Evolutionary conservation across 1,140 invertebrate species (phyloP), one percentile per base, ranked within the genome.

Genomic region (Neelides sp.): DNA sequence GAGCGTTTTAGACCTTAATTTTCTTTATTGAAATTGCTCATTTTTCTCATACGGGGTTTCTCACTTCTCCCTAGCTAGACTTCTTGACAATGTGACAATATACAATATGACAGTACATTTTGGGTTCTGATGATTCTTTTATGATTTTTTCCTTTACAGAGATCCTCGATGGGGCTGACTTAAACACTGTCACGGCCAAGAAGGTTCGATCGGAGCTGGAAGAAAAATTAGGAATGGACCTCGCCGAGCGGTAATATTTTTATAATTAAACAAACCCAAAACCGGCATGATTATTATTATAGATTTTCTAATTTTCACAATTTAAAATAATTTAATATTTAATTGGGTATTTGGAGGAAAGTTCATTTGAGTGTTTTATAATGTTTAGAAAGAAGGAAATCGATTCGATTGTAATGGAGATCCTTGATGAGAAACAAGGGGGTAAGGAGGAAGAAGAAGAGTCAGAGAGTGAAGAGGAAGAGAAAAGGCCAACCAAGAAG

Each of bases 201-300:
- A 87, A 89, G 68, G 85, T 94, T n/a, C 78, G 88, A 24, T 79
- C 83, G 67, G 78, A 85, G 63, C 71, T 93, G 49, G 86, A 94
- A 67, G 76, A 82, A 52, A 82, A 84, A 64, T 71, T 90, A 10
- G 80, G 79, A 34, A 72, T 78, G 49, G 84, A 90, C 60, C 70
- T 94, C 12, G 69, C 75, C 22, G 72, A 75, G 62, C 72, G 75
- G 74, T 76, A 68, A 66, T 35, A 35, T 20, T 49, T n/a, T n/a
- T 52, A 41, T n/a, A 15, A 13, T 50, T 23, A 30, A 1, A 7
- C 15, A 10, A 22, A 28, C 8, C 8, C 13, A n/a, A 26, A 13
- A 1, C 20, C 8, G 48, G 39, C 26, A 0, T 50, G 19, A n/a
- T n/a, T 8, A 36, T 23, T 36, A 20, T 35, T 36, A 13, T 4